These are phyloP conservation scores for Seladonia tumulorum DNA, from an alignment of 2,888 invertebrate species.

Conservation along the genomic window DNA sequence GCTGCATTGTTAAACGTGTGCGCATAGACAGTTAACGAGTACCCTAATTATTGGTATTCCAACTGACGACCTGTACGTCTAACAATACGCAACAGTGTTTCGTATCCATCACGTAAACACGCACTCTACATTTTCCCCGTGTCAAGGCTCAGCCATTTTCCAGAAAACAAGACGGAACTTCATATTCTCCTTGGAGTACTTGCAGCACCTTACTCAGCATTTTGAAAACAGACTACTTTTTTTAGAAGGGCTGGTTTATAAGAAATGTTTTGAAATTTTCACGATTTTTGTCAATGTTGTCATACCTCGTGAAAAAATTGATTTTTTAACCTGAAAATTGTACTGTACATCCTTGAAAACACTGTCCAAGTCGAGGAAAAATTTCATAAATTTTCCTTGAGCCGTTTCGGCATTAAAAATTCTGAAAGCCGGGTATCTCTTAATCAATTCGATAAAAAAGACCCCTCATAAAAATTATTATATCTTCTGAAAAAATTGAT, in stretches of 20 bases:
- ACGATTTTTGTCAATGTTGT: too few species aligned
- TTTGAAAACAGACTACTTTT: too few species aligned
- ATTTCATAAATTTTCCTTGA: not conserved
- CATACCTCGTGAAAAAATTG: too few species aligned
- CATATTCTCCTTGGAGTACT: too few species aligned
- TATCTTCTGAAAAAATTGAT: not conserved
- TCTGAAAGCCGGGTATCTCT: not conserved
- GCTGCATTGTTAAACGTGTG: conserved; percentile 4
- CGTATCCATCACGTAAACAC: not conserved
- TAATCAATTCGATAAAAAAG: too few species aligned
- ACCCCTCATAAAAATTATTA: not conserved
- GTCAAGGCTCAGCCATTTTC: too few species aligned
- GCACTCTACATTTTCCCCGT: not conserved
- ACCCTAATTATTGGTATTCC: not conserved
- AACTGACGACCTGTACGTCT: not conserved
- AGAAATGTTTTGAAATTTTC: too few species aligned
- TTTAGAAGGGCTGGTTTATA: too few species aligned
- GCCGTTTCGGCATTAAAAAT: not conserved
- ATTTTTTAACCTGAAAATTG: not conserved
- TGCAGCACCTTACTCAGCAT: too few species aligned
- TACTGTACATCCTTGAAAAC: not conserved
- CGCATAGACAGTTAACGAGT: conserved; percentile 11
- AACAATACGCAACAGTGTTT: not conserved
- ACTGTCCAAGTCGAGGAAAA: not conserved
- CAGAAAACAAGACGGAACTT: too few species aligned